Percentiles rank a stretch among this genome's conserved stretches.
phyloP scores from a whole-genome alignment of 2,797 vertebrate genomes.

The Spinibarbus caldwelli region DNA sequence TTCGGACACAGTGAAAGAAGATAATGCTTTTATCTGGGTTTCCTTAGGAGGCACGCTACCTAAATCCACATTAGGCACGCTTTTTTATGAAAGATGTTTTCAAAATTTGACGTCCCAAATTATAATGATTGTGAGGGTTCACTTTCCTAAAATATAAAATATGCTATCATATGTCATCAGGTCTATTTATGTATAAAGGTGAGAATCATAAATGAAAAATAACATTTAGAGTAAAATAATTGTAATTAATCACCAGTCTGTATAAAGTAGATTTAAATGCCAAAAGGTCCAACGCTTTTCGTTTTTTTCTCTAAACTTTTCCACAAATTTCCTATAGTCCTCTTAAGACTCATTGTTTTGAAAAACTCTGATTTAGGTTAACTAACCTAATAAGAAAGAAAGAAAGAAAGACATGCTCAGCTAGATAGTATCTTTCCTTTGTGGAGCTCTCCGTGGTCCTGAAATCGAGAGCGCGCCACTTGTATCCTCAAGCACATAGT shows the following conservation, averaged over 20 bases:
- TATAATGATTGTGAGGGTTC: background rate
- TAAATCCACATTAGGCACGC: background rate
- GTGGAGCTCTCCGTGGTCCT: slow-evolving; percentile 1
- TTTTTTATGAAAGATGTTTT: background rate
- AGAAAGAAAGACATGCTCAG: background rate
- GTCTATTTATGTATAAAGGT: background rate
- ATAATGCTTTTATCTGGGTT: background rate
- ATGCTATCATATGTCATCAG: background rate
- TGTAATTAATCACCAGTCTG: background rate
- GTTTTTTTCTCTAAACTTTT: background rate
- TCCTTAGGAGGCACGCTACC: background rate
- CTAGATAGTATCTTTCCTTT: background rate
- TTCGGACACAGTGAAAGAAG: background rate
- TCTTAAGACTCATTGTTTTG: background rate
- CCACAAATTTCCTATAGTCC: background rate
- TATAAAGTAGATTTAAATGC: too few relatives aligned
- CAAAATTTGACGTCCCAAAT: background rate
- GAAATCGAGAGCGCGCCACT: background rate
- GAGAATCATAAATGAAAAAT: background rate
- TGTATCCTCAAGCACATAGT: background rate
- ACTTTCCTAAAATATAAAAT: background rate
- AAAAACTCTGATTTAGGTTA: background rate
- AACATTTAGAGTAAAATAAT: background rate
- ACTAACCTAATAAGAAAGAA: background rate
- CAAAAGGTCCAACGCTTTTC: background rate